These are phyloP conservation scores for Flabesymbios commensalis DNA, from an alignment of 2,888 invertebrate genomes.

Conservation along the genomic window DNA sequence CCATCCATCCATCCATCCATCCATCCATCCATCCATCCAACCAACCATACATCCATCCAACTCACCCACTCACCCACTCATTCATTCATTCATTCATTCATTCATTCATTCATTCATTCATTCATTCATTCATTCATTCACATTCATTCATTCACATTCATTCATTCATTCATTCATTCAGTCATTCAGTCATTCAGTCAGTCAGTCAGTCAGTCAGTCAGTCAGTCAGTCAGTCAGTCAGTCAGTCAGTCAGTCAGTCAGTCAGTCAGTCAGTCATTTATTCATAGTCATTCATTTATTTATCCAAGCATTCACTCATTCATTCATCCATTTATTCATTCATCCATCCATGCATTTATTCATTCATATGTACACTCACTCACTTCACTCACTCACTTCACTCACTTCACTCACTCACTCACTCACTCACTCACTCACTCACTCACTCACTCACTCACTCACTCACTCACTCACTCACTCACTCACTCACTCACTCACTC, in stretches of 20 bases:
- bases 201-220: slow-evolving; percentile 7
- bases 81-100: slow-evolving; percentile 3
- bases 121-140: neutral
- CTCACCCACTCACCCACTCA: too few species aligned
- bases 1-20: too few species aligned
- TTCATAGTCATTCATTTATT: too few species aligned
- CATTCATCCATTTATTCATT: too few species aligned
- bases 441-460: slow-evolving; percentile 9
- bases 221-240: slow-evolving; percentile 3
- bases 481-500: slow-evolving; percentile 12
- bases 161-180: neutral
- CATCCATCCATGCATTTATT: too few species aligned
- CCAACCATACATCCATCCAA: too few species aligned
- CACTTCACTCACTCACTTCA: too few species aligned
- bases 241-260: neutral
- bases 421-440: slow-evolving; percentile 5
- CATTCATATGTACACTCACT: too few species aligned
- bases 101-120: neutral
- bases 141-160: too few species aligned
- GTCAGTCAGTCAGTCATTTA: slow-evolving; percentile 1
- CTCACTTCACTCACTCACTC: too few species aligned
- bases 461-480: slow-evolving; percentile 17
- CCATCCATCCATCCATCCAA: too few species aligned
- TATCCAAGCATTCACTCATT: too few species aligned
- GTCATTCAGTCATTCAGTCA: slow-evolving; percentile 2